A percentile compares a stretch with the other conserved stretches of the same genome.
These are phyloP conservation scores for Pemphredon lugubris DNA, from an alignment of 2,888 invertebrate genomes.

Conservation along the genomic window DNA sequence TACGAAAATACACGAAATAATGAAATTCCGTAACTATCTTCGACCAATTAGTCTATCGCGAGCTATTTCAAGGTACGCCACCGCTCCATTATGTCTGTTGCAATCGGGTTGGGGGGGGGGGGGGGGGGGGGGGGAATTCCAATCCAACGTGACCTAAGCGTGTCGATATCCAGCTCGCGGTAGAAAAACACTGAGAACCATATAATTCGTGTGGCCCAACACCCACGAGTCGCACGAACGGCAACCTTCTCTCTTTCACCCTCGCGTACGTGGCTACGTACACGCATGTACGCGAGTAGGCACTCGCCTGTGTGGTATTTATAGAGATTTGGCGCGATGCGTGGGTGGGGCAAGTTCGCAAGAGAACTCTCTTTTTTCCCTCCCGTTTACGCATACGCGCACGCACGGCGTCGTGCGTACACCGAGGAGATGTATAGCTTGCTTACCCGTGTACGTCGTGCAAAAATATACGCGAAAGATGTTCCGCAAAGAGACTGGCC, in stretches of 20 bases:
- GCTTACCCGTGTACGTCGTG: slow-evolving; percentile 1
- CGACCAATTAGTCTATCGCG: no score
- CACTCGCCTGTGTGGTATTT: slow-evolving; percentile 57
- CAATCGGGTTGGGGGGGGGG: no score
- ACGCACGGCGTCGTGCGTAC: slow-evolving; percentile 15
- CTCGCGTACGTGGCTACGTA: neutral
- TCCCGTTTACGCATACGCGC: slow-evolving; percentile 38
- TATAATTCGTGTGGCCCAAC: neutral
- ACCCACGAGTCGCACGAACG: neutral
- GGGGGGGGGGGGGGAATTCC: no score
- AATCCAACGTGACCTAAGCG: no score
- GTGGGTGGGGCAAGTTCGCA: slow-evolving; percentile 65
- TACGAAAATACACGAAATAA: no score
- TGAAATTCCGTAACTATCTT: no score
- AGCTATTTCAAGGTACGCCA: no score
- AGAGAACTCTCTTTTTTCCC: slow-evolving; percentile 39
- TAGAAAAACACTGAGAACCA: neutral
- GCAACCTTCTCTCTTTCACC: slow-evolving; percentile 7
- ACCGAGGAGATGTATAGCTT: slow-evolving; percentile 14
- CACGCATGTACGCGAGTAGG: slow-evolving; percentile 15
- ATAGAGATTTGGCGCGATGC: slow-evolving; percentile 68
- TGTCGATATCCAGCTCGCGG: no score
- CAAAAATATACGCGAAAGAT: slow-evolving; percentile 38
- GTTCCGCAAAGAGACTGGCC: neutral
- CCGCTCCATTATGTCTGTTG: no score